These are phyloP conservation scores for Tiliacea aurago DNA, from an alignment of 2,888 invertebrate species.

Conservation along the genomic window DNA sequence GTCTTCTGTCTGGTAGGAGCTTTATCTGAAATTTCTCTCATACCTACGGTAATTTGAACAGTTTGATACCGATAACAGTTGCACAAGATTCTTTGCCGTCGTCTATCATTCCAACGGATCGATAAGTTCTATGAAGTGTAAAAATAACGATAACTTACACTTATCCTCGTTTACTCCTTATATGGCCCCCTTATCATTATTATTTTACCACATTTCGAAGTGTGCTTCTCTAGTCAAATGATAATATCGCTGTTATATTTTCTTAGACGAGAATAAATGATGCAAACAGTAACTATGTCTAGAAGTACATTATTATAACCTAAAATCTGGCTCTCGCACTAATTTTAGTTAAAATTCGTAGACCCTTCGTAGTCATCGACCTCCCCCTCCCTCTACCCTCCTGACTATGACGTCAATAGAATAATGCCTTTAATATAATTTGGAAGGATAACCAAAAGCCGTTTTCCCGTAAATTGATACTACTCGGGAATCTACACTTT, in stretches of 20 bases:
- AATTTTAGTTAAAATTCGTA: slow-evolving; percentile 22
- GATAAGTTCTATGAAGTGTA: slow-evolving; percentile 35
- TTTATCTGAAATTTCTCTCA: neutral
- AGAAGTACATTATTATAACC: no score
- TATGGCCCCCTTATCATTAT: slow-evolving; percentile 11
- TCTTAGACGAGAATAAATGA: neutral
- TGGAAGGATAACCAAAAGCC: slow-evolving; percentile 59
- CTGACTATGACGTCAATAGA: slow-evolving; percentile 66
- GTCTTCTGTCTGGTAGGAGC: neutral
- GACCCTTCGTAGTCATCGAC: slow-evolving; percentile 39
- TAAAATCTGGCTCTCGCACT: slow-evolving; percentile 1
- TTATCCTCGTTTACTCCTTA: slow-evolving; percentile 30
- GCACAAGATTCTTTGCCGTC: slow-evolving; percentile 1
- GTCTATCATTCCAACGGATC: slow-evolving; percentile 26
- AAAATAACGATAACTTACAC: slow-evolving; percentile 33
- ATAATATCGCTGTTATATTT: neutral
- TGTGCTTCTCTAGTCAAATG: neutral
- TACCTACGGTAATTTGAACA: neutral
- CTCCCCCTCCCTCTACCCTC: slow-evolving; percentile 19
- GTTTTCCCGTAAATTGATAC: slow-evolving; percentile 40
- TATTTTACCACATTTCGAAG: slow-evolving; percentile 2
- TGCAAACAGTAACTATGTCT: neutral
- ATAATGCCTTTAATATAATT: slow-evolving; percentile 66
- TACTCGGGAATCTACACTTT: slow-evolving; percentile 22
- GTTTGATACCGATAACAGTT: slow-evolving; percentile 10